Base-by-base conservation (phyloP, 1,140 invertebrate genomes). In the Euwallacea similis region DNA sequence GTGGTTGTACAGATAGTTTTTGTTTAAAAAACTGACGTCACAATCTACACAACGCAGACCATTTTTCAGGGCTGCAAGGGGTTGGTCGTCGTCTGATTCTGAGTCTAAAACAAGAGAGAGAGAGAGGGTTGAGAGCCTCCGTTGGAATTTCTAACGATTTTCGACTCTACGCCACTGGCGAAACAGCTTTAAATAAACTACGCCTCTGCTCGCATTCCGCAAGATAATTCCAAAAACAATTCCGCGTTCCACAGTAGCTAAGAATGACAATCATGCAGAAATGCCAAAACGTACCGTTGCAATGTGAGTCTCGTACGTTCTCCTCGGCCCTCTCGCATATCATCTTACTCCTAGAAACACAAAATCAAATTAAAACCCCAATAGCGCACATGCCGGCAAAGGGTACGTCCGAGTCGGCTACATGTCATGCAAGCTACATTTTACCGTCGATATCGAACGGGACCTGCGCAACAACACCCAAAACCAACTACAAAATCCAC, bases 11-110 rank as follows among this genome's bases (percentile, higher is more conserved):
- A 79, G 65, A 60, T 74, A 78, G 16, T 76, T 59, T 66, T 78
- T 76, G 62, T 61, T 73, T n/a, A 75, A 74, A 65, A 78, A 80
- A 53, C 71, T 74, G 9, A 77, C 68, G 66, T 76, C 73, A 66
- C 79, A 80, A 16, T 79, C 76, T 58, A 73, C 75, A 68, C 79
- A 80, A 66, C 70, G 58, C 53, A 79, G 46, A 53, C 64, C 66
- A 10, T 59, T 66, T 47, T 67, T 50, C 64, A 44, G 9, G 13
- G 46, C 13, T 11, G 9, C 13, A 2, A 11, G 9, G 46, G 11
- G 16, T 15, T 56, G 11, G 8, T 56, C 54, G 16, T 56, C 54
- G 16, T 56, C 54, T 2, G 11, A 9, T 8, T 56, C 54, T 0
- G 16, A 56, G 9, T 56, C 54, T 56, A 15, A 16, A 56, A n/a